Evolutionary conservation across 2,888 invertebrate genomes (phyloP), one percentile per base, ranked within the genome.

Genomic region (Marronus borbonicus): DNA sequence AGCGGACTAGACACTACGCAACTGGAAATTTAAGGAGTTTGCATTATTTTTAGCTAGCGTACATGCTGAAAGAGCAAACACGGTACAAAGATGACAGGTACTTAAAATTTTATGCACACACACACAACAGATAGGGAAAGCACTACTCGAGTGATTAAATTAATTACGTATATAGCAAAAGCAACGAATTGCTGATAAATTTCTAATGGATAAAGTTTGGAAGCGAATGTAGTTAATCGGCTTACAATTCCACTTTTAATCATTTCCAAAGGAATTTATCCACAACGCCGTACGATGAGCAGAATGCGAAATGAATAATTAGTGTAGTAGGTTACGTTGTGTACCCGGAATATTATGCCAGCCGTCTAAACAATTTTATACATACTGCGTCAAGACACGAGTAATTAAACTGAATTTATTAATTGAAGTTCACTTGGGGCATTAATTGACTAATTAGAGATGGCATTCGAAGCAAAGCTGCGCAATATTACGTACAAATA

Each of bases 211-310:
- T 24, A 58, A 66, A 66, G 66, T 17, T 44, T 49, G 31, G 14
- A 24, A 66, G 49, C 44, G 49, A 66, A 66, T 66, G 24, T 4
- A 24, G 44, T 66, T 49, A 66, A 66, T 66, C 66, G 17, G 66
- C 20, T 49, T 66, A 66, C 66, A 20, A 66, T 66, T 49, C 31
- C 17, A 66, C 66, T 66, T 66, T 66, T 66, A 44, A 66, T 14
- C 44, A 24, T 66, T 49, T 49, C 44, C 20, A 49, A 44, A 7
- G 31, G 20, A 66, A 66, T 66, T 49, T 66, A 66, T 49, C 44
- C 44, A 66, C 17, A 20, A 49, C 24, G 17, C 2, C 66, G 44
- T 49, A 12, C 49, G 12, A 20, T 31, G 44, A 44, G 49, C 49
- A 24, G 31, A 66, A 66, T 49, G 0, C 20, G 7, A 12, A 7